Base-by-base conservation (phyloP, 2,113 vertebrate species). In the Vanacampus margaritifer region DNA sequence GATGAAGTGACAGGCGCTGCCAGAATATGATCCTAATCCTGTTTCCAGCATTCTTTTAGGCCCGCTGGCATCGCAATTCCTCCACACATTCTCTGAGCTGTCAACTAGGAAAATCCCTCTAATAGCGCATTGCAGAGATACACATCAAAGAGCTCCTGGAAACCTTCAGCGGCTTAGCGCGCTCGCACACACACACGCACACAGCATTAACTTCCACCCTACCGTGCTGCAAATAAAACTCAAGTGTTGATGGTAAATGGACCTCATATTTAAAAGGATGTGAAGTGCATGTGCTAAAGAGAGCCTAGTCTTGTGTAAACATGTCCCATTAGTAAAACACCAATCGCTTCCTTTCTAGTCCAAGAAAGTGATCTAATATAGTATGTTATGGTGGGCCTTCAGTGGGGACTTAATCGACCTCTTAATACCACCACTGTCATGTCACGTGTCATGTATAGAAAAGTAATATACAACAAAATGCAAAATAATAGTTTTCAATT, bases 11-110 rank as follows among this genome's bases (percentile, higher is more conserved):
- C 95, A 94, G 89, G 73, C 89, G 76, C 93, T 93, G 90, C 92
- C 93, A 94, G 94, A 96, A 96, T 95, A 95, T 94, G 94, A 96
- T 94, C 94, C 94, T 96, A 95, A 96, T 96, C 94, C 94, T 91
- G 90, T 94, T 94, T 91, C 93, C 80, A 94, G 92, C 93, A 93
- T 92, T 95, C 92, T 91, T 92, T 92, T 93, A 86, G 54, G 90
- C 90, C 90, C 87, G 79, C 92, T 82, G 92, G 92, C 93, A 90
- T 91, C 89, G 90, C 93, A 90, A 87, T 92, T 92, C 93, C 91
- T 81, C 89, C 87, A 93, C 93, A 94, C 91, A 94, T 95, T 95
- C 94, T 94, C 93, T 93, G 64, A 90, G 89, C 94, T 84, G 91
- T 88, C 92, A 92, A 93, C 90, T 91, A 84, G 68, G 91, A 90